Percentiles rank a stretch among this genome's conserved stretches.
Evolutionary conservation across 2,888 invertebrate species (phyloP).

Genomic region (Zonitis immaculata): DNA sequence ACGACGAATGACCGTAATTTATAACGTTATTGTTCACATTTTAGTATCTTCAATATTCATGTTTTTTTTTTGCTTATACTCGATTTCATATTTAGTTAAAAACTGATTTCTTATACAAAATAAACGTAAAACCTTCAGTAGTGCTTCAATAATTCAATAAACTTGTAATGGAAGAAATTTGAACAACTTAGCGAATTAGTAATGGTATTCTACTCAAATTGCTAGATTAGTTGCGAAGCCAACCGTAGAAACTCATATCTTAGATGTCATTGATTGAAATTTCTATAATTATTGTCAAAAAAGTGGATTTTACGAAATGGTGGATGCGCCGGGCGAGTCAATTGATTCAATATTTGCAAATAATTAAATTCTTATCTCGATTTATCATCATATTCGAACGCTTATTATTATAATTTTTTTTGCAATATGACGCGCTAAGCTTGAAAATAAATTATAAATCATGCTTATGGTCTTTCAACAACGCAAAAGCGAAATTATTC

Average conservation of each 20-base stretch:
- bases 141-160: conserved; percentile 12
- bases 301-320: not conserved
- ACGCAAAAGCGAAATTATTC: not conserved
- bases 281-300: too few species aligned
- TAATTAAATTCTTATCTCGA: not conserved
- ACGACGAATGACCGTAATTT: not conserved
- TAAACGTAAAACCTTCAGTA: not conserved
- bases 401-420: too few species aligned
- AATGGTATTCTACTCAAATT: conserved; percentile 20
- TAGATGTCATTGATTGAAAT: too few species aligned
- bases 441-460: not conserved
- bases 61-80: not conserved
- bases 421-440: not conserved
- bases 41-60: not conserved
- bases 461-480: not conserved
- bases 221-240: conserved; percentile 24
- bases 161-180: conserved; percentile 11
- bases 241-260: conserved; percentile 26
- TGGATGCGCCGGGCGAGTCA: not conserved
- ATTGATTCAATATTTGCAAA: not conserved
- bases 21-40: not conserved
- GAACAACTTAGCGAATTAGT: conserved; percentile 19
- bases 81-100: not conserved
- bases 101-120: not conserved
- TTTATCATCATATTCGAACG: too few species aligned